These are phyloP conservation scores for Calidris pugnax DNA, from an alignment of 2,113 vertebrate genomes.

Conservation along the genomic window DNA sequence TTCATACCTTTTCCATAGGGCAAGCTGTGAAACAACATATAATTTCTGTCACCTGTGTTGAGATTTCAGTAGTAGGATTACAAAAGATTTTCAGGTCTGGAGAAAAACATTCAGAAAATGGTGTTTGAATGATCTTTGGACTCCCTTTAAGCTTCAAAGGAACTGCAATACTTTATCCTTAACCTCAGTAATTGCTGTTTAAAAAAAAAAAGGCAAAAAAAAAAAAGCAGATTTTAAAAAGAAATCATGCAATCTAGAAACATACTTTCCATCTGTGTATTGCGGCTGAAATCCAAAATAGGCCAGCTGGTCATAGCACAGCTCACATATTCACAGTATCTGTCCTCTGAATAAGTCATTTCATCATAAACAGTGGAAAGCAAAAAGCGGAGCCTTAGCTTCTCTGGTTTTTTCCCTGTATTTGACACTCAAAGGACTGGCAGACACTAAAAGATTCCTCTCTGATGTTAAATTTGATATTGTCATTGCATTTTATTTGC, in stretches of 20 bases:
- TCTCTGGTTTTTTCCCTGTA: background rate
- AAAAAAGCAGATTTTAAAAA: conserved; percentile 27
- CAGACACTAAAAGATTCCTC: conserved; percentile 31
- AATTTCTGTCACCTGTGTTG: conserved; percentile 22
- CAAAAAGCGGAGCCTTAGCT: conserved; percentile 12
- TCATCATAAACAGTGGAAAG: conserved; percentile 37
- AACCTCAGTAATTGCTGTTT: background rate
- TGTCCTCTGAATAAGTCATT: conserved; percentile 27
- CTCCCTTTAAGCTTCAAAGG: background rate
- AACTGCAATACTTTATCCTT: background rate
- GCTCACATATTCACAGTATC: conserved; percentile 35
- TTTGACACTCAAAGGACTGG: background rate
- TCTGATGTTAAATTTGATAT: conserved; percentile 12
- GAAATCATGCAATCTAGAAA: conserved; percentile 36
- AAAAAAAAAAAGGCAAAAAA: background rate
- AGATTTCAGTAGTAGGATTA: background rate
- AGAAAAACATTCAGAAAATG: background rate
- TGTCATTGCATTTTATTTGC: conserved; percentile 49
- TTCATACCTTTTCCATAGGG: conserved; percentile 15
- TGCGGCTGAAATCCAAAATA: conserved; percentile 42
- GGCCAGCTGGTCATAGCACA: conserved; percentile 48
- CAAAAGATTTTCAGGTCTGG: background rate
- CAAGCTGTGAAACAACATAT: background rate
- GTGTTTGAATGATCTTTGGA: background rate
- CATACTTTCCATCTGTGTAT: conserved; percentile 50